Conservation (phyloP, 2,113 vertebrate genomes). For the Perccottus glenii region DNA sequence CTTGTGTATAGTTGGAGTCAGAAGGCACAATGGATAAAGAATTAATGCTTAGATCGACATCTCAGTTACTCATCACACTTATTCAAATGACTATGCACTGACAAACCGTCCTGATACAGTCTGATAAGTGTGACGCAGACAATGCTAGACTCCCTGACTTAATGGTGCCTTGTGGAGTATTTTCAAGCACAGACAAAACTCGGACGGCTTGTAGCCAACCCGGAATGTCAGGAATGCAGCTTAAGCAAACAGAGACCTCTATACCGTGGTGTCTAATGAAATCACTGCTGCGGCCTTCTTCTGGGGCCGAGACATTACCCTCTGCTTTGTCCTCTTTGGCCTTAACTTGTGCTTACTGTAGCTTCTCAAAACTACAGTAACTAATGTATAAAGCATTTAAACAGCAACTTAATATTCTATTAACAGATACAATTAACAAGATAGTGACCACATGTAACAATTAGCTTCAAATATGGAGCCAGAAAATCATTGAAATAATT, state of each 20-base stretch:
- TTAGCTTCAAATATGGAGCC: too few relatives aligned
- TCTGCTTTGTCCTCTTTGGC: slow-evolving; percentile 16
- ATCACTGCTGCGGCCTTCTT: slow-evolving; percentile 60
- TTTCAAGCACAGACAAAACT: slow-evolving; percentile 63
- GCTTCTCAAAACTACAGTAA: neutral
- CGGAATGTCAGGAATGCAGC: slow-evolving; percentile 80
- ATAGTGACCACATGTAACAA: too few relatives aligned
- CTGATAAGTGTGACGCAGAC: slow-evolving; percentile 1
- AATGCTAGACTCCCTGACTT: slow-evolving; percentile 20
- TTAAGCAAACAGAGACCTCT: slow-evolving; percentile 78
- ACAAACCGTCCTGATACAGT: too few relatives aligned
- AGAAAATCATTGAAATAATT: too few relatives aligned
- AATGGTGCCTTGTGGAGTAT: slow-evolving; percentile 29
- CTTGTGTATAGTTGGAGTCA: too few relatives aligned
- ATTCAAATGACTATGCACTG: too few relatives aligned
- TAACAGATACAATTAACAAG: too few relatives aligned
- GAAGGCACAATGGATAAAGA: too few relatives aligned
- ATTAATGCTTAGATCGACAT: too few relatives aligned
- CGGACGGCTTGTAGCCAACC: slow-evolving; percentile 55
- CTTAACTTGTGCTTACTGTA: neutral
- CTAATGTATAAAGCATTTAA: too few relatives aligned
- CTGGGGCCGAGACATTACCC: slow-evolving; percentile 29
- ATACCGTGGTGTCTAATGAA: slow-evolving; percentile 69
- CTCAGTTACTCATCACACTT: too few relatives aligned
- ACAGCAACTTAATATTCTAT: too few relatives aligned